Percentiles rank a stretch among this genome's conserved stretches.
Evolutionary conservation across 2,113 vertebrate genomes (phyloP).

Genomic region (Oreocharis arfaki): DNA sequence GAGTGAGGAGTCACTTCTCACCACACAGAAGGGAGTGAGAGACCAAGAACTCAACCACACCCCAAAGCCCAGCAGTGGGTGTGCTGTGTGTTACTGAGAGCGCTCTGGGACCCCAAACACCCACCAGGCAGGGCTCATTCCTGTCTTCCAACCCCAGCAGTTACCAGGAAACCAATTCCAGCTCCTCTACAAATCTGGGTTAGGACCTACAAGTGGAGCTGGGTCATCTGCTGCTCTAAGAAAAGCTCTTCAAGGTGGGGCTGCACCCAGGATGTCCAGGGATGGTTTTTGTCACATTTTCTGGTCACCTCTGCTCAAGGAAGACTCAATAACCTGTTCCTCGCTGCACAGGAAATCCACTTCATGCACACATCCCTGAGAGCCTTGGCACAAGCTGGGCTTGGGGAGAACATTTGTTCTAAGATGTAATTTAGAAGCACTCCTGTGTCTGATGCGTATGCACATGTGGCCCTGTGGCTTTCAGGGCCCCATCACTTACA

Average conservation of each 20-base stretch:
- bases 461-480: background rate
- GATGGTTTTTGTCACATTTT: background rate
- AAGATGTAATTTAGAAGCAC: background rate
- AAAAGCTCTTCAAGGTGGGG: background rate
- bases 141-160: background rate
- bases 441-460: background rate
- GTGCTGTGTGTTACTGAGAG: background rate
- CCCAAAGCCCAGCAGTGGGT: background rate
- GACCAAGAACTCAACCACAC: background rate
- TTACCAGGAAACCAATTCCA: background rate
- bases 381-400: background rate
- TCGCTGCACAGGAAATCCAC: background rate
- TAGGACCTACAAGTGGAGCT: too few species aligned
- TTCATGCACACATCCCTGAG: background rate
- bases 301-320: background rate
- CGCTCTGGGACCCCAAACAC: background rate
- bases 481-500: background rate
- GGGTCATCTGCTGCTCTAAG: background rate
- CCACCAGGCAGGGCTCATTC: fast-evolving
- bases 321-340: fast-evolving
- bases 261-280: background rate
- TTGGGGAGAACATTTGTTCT: background rate
- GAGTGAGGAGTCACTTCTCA: background rate
- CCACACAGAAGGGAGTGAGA: background rate
- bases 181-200: background rate